Conservation (phyloP, 2,113 vertebrate genomes). For the Turdus rufiventris region DNA sequence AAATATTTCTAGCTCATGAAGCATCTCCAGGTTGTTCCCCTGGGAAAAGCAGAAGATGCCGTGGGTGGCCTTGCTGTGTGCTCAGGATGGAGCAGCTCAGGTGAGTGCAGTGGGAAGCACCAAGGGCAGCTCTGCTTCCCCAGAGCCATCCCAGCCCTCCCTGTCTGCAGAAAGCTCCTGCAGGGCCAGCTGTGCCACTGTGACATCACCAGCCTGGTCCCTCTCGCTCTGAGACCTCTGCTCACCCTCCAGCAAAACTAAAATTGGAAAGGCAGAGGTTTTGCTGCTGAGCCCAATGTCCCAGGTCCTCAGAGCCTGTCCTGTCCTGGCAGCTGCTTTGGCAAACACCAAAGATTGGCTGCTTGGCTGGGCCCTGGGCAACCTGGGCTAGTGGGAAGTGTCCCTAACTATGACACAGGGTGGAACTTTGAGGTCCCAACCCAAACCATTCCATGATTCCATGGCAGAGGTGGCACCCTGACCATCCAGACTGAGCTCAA, state of each 20-base stretch:
- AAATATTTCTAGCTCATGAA: neutral
- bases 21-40: neutral
- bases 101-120: neutral
- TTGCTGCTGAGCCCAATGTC: neutral
- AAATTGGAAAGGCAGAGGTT: neutral
- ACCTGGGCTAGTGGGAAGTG: neutral
- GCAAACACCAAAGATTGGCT: neutral
- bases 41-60: neutral
- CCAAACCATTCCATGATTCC: neutral
- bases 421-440: neutral
- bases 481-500: neutral
- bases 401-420: neutral
- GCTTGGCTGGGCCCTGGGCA: neutral
- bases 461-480: neutral
- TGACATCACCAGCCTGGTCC: neutral
- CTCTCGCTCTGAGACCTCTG: neutral
- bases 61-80: fast-evolving
- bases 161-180: neutral
- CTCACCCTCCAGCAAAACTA: neutral
- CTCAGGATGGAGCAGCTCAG: fast-evolving
- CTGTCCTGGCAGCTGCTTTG: neutral
- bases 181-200: neutral
- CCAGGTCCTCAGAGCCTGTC: neutral
- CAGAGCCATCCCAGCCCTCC: neutral
- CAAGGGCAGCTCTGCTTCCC: neutral